phyloP scores from a whole-genome alignment of 2,888 invertebrate genomes.

The Oxyteleia sp. region DNA sequence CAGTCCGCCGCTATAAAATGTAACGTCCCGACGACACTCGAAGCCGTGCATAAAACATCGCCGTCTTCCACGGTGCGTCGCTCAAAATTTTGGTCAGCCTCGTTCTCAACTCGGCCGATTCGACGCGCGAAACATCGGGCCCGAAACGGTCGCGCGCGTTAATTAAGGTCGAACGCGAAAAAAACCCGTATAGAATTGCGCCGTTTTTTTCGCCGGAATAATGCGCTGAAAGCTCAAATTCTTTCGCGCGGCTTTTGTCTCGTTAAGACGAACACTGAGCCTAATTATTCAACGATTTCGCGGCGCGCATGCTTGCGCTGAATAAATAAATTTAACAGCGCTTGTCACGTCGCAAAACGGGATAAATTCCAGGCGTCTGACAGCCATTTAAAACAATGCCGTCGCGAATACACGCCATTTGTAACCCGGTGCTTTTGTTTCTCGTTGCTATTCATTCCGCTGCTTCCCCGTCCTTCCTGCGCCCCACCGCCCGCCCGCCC shows the following conservation, averaged over 20 bases:
- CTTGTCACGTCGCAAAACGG: conserved; percentile 87
- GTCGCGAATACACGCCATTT: conserved; percentile 87
- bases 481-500: conserved; percentile 10
- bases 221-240: conserved; percentile 52
- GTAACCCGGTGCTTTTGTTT: conserved; percentile 86
- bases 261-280: conserved; percentile 61
- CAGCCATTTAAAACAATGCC: conserved; percentile 88
- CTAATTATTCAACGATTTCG: conserved; percentile 71
- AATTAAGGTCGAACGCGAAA: conserved; percentile 47
- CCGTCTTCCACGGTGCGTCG: conserved; percentile 8
- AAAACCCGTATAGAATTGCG: conserved; percentile 30
- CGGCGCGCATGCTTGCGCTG: conserved; percentile 61
- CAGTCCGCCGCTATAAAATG: conserved; percentile 43
- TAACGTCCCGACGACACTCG: conserved; percentile 34
- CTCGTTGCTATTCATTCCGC: conserved; percentile 86
- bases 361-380: conserved; percentile 87
- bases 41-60: conserved; percentile 55
- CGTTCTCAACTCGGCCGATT: conserved; percentile 11
- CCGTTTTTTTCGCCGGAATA: conserved; percentile 39
- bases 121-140: not conserved
- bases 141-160: conserved; percentile 18
- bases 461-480: conserved; percentile 55
- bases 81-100: conserved; percentile 22
- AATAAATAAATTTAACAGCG: conserved; percentile 87
- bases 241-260: conserved; percentile 60